Evolutionary conservation across 2,888 invertebrate genomes (phyloP), one percentile per base, ranked within the genome.

Genomic region (Lycophotia porphyrea): DNA sequence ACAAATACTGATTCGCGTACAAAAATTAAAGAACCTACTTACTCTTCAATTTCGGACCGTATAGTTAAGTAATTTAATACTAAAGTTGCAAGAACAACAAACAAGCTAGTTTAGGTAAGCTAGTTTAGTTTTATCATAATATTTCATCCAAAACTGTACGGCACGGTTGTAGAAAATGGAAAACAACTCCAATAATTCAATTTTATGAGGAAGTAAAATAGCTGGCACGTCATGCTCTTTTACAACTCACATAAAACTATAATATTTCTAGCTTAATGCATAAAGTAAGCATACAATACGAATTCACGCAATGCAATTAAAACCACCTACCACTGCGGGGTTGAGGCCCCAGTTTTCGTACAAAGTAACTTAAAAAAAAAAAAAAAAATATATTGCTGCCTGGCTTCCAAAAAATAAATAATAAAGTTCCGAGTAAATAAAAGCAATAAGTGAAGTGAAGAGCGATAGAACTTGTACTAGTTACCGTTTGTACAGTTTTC

Each of bases 291-390:
- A 81, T 77, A 89, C 85, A 86, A 87, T 87, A 88, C 80, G 81
- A 80, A 85, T 90, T 88, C 90, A 90, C 88, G 89, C 88, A 88
- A 91, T 81, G 83, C 87, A 90, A 90, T 89, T 88, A 88, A 87
- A 90, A 84, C 79, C 58, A 15, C 66, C 78, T 13, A 74, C 71
- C n/a, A 44, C 18, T 18, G 74, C 7, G 34, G 64, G 88, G 86
- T 72, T 9, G 36, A 76, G 64, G 39, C 65, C 39, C 76, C 71
- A 71, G 60, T 76, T 67, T 34, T 64, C 44, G 49, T 34, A 70
- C 24, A 13, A 71, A 52, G 36, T 24, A 47, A 71, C 21, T 58
- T 42, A n/a, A n/a, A 55, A 55, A 55, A 55, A 55, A 15, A 49
- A 39, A 58, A 34, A 9, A 18, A 44, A 11, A 18, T 0, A 49